phyloP scores from a whole-genome alignment of 37 sponge, comb jelly and placozoan species.

The Beroe ovata region DNA sequence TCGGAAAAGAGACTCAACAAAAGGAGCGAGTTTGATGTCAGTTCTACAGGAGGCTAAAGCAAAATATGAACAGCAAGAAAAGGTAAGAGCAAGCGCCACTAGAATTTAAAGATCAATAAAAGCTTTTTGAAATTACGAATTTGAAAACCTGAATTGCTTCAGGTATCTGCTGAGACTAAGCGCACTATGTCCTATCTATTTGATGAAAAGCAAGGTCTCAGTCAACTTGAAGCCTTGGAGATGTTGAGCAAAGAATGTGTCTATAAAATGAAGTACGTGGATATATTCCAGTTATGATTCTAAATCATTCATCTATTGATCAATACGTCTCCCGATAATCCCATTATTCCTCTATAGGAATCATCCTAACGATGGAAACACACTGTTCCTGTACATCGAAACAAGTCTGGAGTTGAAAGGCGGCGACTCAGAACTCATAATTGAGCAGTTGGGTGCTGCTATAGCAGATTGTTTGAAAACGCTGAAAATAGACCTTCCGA shows the following conservation, averaged over 20 bases:
- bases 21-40: constrained; percentile 41
- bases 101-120: too few relatives aligned
- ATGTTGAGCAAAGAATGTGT: constrained; percentile 64
- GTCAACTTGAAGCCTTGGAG: constrained; percentile 48
- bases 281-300: neutral
- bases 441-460: constrained; percentile 45
- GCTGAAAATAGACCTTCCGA: constrained; percentile 32
- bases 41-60: constrained; percentile 56
- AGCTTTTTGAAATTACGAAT: too few relatives aligned
- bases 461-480: constrained; percentile 49
- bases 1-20: constrained; percentile 11
- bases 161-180: constrained; percentile 39
- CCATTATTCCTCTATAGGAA: neutral
- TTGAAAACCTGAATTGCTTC: too few relatives aligned
- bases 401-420: constrained; percentile 48
- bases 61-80: constrained; percentile 52
- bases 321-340: neutral
- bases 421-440: constrained; percentile 54
- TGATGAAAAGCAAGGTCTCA: constrained; percentile 59
- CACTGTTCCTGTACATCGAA: constrained; percentile 60
- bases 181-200: constrained; percentile 30
- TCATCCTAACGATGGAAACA: neutral
- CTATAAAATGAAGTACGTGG: constrained; percentile 42
- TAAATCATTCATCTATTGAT: neutral
- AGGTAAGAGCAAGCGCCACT: too few relatives aligned